Base-by-base conservation (phyloP, 92 coral and sea anemone species). In the Heteractis magnifica region DNA sequence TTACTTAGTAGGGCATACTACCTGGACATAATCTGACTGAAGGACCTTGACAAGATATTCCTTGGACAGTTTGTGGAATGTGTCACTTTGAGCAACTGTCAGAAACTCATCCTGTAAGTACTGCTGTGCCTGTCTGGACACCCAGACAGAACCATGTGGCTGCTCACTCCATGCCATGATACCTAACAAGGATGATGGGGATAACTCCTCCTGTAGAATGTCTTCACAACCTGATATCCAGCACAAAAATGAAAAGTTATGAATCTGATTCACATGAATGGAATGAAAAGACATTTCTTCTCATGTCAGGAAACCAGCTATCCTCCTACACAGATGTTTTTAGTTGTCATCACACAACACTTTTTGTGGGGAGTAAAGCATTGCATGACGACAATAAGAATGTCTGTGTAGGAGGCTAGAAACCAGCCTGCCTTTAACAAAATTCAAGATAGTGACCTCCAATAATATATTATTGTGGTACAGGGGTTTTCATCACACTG, bases 151-250 rank as follows among this genome's bases (percentile, higher is more conserved):
- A 12, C 99, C 98, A 77, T 97, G 94, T 19, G 98, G 90, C 68
- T 88, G 91, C 1, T 92, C 82, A 76, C 99, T 97, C 99, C 99
- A 97, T 14, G 92, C 97, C 26, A 97, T 87, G 34, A 95, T 89
- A 10, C 81, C 86, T 2, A 94, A 84, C 26, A 97, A 56, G 0
- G 99, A 90, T 70, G 94, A 89, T 3, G 94, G 90, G 0, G 99
- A 94, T 13, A 97, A 81, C 81, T 97, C 99, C 82, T 97, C 98
- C 18, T 88, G 85, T 48, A 97, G 87, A 75, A 97, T 89, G 75
- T 97, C 99, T 71, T 97, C 99, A 79, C 98, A 95, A 56, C 99
- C 99, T 97, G 79, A 60, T 65, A 92, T 97, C 58, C 98, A 94
- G 51, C 98, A 98, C 90, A 77, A 60, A 41, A 70, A 51, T 21